Evolutionary conservation across 2,888 invertebrate genomes (phyloP), one percentile per base, ranked within the genome.

Genomic region (Pandemis cinnamomeana): DNA sequence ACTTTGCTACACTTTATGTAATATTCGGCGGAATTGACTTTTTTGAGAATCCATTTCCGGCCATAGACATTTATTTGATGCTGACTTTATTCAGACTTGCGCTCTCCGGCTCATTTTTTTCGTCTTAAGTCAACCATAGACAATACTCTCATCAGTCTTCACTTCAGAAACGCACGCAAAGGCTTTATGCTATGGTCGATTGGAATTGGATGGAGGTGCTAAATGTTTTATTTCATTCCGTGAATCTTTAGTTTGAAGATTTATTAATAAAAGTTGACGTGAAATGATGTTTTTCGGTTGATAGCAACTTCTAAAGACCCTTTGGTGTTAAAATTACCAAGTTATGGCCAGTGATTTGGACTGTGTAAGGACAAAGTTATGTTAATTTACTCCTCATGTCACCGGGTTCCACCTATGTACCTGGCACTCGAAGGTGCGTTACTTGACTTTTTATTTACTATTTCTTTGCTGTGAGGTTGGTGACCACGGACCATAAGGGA

Each of bases 401-500:
- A 92, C 92, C 91, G 91, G 89, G 91, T 87, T 90, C 85, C 86
- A 91, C 91, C 91, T 91, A 89, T 88, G 85, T 91, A 89, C 91
- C 93, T 91, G 92, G 86, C 83, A 84, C 87, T 86, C 82, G 83
- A 90, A 93, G 92, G 93, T 92, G 87, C 82, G 91, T 89, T 85
- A 82, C 83, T 85, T 82, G 80, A 79, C 76, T 85, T 78, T 81
- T 82, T 83, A 82, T 80, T 75, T 76, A 72, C 71, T 77, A 48
- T 68, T 64, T 71, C 53, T 71, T 71, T 71, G 72, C 67, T 67
- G 67, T 53, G 63, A 72, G 70, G 42, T 61, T 68, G 44, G 11
- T 58, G 68, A n/a, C 46, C 42, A 58, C 15, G 66, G 58, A 62
- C 27, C 71, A 69, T 63, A 67, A 64, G 44, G 53, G 71, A 64